Conservation (phyloP, 2,113 vertebrate genomes). For the Cyrtonyx montezumae region DNA sequence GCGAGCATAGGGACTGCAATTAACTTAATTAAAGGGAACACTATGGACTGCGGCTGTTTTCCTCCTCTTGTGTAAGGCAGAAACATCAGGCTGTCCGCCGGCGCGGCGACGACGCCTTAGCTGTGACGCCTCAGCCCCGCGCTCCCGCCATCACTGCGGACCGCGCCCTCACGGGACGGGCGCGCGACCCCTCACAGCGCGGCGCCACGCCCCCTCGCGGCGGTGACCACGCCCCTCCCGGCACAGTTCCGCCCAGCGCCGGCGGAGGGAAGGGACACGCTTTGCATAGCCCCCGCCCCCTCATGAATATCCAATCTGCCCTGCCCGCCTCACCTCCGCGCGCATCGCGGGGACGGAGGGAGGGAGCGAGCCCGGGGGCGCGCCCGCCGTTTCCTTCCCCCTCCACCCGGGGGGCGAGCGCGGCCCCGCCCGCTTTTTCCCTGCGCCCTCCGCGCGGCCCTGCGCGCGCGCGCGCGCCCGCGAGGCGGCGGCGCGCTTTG, state of each 20-base stretch:
- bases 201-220: too few relatives aligned
- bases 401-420: neutral
- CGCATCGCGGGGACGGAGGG: neutral
- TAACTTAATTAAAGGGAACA: constrained; percentile 53
- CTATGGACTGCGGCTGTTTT: neutral
- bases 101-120: too few relatives aligned
- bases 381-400: neutral
- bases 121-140: too few relatives aligned
- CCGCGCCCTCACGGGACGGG: too few relatives aligned
- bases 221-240: too few relatives aligned
- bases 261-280: neutral
- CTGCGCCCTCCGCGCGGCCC: neutral
- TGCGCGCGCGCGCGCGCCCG: too few relatives aligned
- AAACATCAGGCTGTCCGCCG: neutral
- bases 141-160: too few relatives aligned
- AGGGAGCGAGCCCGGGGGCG: neutral
- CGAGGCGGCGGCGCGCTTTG: too few relatives aligned
- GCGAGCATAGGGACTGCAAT: constrained; percentile 39
- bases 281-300: neutral
- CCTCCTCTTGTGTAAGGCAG: neutral
- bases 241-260: too few relatives aligned
- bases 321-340: neutral
- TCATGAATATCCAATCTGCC: neutral
- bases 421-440: neutral
- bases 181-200: too few relatives aligned